Conservation (phyloP, 2,888 invertebrate species). For the Bombylius discolor region DNA sequence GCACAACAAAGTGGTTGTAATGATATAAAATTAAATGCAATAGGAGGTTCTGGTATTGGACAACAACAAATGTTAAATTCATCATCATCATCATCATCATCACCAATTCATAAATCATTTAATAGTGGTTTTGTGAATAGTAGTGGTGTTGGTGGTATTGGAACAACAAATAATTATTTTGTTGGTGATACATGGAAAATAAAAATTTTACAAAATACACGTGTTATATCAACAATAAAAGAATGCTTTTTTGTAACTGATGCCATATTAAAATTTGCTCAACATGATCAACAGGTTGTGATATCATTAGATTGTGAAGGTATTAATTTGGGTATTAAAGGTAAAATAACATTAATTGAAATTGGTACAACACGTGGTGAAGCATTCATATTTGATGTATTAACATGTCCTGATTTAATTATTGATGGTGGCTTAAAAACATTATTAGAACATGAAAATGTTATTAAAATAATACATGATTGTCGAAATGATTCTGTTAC, state of each 20-base stretch:
- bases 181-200: constrained; percentile 67
- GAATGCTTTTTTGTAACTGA: constrained; percentile 67
- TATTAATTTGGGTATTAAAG: constrained; percentile 79
- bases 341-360: constrained; percentile 75
- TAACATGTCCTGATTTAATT: constrained; percentile 69
- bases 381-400: constrained; percentile 77
- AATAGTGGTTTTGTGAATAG: not conserved
- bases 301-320: constrained; percentile 88
- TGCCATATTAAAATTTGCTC: constrained; percentile 49
- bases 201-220: constrained; percentile 67
- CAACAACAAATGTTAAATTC: no score
- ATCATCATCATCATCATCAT: constrained; percentile 10
- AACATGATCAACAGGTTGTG: constrained; percentile 40
- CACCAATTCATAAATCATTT: constrained; percentile 25
- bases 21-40: constrained; percentile 29
- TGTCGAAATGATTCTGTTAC: constrained; percentile 84
- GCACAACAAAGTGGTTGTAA: constrained; percentile 17
- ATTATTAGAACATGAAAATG: constrained; percentile 64
- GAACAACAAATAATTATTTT: constrained; percentile 35
- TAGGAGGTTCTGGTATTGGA: no score
- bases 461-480: constrained; percentile 85
- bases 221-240: constrained; percentile 64
- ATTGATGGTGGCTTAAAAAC: constrained; percentile 63
- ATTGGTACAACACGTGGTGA: constrained; percentile 71
- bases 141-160: not conserved